phyloP scores from a whole-genome alignment of 1,140 invertebrate species.

The Macrocentrus cingulum region DNA sequence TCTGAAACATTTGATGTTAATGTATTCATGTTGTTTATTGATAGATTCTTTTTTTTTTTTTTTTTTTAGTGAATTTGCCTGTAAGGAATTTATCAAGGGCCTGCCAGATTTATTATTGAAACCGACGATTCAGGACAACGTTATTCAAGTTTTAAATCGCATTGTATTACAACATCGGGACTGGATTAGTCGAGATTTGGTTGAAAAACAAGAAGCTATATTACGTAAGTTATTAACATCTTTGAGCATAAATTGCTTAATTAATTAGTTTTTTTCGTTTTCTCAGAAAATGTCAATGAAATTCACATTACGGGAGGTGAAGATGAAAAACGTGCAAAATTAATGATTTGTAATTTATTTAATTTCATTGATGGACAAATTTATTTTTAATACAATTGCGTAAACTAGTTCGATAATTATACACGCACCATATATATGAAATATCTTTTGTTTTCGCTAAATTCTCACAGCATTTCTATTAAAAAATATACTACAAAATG shows the following conservation, averaged over 20 bases:
- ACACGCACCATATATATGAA: too few species aligned
- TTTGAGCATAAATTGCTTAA: too few species aligned
- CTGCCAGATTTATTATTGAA: slow-evolving; percentile 44
- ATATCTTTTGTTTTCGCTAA: too few species aligned
- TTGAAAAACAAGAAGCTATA: slow-evolving; percentile 40
- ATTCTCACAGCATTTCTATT: too few species aligned
- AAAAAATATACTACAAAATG: too few species aligned
- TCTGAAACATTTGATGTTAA: background rate
- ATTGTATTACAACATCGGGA: slow-evolving; percentile 43
- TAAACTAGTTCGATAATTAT: too few species aligned
- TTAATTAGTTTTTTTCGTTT: too few species aligned
- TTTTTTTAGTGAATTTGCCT: slow-evolving; percentile 39
- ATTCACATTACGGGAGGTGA: slow-evolving; percentile 45
- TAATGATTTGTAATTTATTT: slow-evolving; percentile 52
- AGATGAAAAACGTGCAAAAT: slow-evolving; percentile 41
- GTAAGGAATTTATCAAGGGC: slow-evolving; percentile 46
- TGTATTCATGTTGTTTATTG: background rate
- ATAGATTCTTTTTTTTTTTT: slow-evolving; percentile 11
- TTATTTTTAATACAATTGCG: slow-evolving; percentile 40
- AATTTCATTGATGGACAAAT: slow-evolving; percentile 48
- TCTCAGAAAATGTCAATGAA: slow-evolving; percentile 50
- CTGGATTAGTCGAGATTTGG: slow-evolving; percentile 43
- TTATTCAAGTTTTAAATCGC: slow-evolving; percentile 46
- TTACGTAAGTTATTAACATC: background rate
- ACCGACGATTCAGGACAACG: slow-evolving; percentile 41